Base-by-base conservation (phyloP, 2,113 vertebrate species). In the Anguilla rostrata region DNA sequence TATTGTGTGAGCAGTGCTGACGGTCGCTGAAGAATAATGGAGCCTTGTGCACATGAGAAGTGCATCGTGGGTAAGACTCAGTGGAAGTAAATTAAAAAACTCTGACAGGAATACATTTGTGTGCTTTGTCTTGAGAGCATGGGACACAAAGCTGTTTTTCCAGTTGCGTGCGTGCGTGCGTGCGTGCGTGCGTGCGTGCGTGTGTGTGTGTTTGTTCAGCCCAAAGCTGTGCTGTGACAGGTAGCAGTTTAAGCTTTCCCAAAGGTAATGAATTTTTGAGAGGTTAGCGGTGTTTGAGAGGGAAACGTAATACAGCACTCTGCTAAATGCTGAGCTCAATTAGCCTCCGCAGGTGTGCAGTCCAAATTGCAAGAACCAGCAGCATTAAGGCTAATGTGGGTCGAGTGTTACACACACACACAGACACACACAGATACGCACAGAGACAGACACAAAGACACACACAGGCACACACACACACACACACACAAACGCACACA, bases 221-320 rank as follows among this genome's bases (percentile, higher is more conserved):
- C 79, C 14, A 66, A 86, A 49, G 79, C 84, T 82, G 85, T 89
- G 71, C 87, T 88, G 84, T 81, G 22, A 83, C 85, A 85, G 87
- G 89, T 88, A 93, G 88, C 87, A 85, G 83, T 91, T 95, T 46
- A 94, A 95, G 93, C 94, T 94, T 95, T 94, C 80, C 95, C 84
- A 34, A 90, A 88, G 60, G 87, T 86, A 87, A 91, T 95, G 79
- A 94, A 95, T 95, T 93, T 92, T 95, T 96, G 86, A 95, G 90
- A 86, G 83, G n/a, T 89, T 87, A 86, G 87, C 40, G 46, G 83
- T 34, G 90, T 93, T 92, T 91, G 84, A 7, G 82, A 81, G 87
- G 85, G 82, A 90, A 91, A 86, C 87, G 89, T 91, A 87, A 92
- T 91, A 88, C 90, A 83, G 81, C 87, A n/a, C 22, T 22, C 71